phyloP scores from a whole-genome alignment of 2,797 vertebrate species.

The Valencia hispanica region DNA sequence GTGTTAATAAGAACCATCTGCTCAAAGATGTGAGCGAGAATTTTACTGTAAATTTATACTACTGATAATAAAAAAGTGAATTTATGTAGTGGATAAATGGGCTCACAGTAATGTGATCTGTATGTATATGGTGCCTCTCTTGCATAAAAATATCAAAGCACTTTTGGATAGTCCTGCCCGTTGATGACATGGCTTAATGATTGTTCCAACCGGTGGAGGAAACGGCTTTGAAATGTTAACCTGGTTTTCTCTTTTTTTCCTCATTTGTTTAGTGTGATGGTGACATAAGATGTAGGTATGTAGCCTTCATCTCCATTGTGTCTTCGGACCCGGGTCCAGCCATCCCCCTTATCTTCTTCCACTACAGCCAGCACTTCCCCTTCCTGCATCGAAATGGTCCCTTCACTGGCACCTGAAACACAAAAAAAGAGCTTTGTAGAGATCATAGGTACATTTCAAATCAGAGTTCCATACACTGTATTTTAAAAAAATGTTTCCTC shows the following conservation, averaged over 20 bases:
- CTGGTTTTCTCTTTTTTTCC: slow-evolving; percentile 26
- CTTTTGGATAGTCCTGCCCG: slow-evolving; percentile 42
- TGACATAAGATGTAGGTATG: slow-evolving; percentile 91
- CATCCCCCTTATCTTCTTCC: slow-evolving; percentile 92
- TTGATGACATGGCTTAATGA: slow-evolving; percentile 36
- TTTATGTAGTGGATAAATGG: slow-evolving; percentile 35
- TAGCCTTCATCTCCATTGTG: slow-evolving; percentile 90
- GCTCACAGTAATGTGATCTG: slow-evolving; percentile 40
- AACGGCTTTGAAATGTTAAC: slow-evolving; percentile 26
- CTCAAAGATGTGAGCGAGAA: slow-evolving; percentile 25
- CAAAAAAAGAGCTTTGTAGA: background rate
- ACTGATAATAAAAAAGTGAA: slow-evolving; percentile 33
- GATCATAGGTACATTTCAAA: background rate
- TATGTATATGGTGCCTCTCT: slow-evolving; percentile 25
- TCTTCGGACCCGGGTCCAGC: slow-evolving; percentile 89
- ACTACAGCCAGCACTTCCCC: slow-evolving; percentile 88
- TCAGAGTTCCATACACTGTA: background rate
- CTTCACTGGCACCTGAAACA: slow-evolving; percentile 87
- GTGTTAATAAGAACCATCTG: slow-evolving; percentile 8
- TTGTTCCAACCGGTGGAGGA: slow-evolving; percentile 49
- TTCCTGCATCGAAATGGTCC: slow-evolving; percentile 90
- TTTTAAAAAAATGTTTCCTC: too few species aligned
- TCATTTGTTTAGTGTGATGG: slow-evolving; percentile 80
- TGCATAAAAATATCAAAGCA: slow-evolving; percentile 39
- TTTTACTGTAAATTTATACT: slow-evolving; percentile 6